These are phyloP conservation scores for Monopterus albus DNA, from an alignment of 2,113 vertebrate species.

Conservation along the genomic window DNA sequence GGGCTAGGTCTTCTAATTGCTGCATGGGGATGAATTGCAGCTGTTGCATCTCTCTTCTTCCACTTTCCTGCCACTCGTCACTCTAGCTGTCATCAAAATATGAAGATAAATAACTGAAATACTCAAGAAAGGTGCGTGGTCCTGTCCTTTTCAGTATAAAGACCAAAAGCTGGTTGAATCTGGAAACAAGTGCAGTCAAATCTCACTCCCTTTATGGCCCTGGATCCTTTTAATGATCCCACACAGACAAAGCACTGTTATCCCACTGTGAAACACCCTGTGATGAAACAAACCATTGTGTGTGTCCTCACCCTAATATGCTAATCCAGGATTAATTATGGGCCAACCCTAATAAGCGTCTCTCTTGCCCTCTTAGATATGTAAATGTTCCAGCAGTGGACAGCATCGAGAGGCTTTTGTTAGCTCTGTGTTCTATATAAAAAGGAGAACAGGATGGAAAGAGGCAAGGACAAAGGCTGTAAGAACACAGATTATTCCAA, in stretches of 20 bases:
- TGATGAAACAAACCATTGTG: slow-evolving; percentile 78
- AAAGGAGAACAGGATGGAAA: slow-evolving; percentile 27
- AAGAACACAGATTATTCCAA: slow-evolving; percentile 28
- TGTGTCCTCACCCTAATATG: slow-evolving; percentile 74
- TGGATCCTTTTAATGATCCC: slow-evolving; percentile 71
- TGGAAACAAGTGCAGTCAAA: slow-evolving; percentile 28
- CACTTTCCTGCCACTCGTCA: slow-evolving; percentile 13
- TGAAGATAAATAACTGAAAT: slow-evolving; percentile 8
- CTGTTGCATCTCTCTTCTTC: slow-evolving; percentile 32
- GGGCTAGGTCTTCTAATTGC: slow-evolving; percentile 50
- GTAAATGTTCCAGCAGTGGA: slow-evolving; percentile 71
- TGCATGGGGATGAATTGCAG: slow-evolving; percentile 49
- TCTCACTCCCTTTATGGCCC: slow-evolving; percentile 46
- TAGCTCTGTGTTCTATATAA: slow-evolving; percentile 29
- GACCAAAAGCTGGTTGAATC: slow-evolving; percentile 19
- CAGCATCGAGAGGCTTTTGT: slow-evolving; percentile 62
- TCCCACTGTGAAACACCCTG: slow-evolving; percentile 62
- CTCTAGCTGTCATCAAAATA: slow-evolving; percentile 26
- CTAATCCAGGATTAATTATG: slow-evolving; percentile 80
- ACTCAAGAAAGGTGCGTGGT: slow-evolving; percentile 22
- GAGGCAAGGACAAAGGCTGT: slow-evolving; percentile 40
- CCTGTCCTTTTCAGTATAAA: slow-evolving; percentile 32
- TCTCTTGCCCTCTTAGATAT: slow-evolving; percentile 74
- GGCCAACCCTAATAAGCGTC: slow-evolving; percentile 71
- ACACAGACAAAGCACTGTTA: slow-evolving; percentile 64